Evolutionary conservation across 2,797 vertebrate species (phyloP).

Genomic region (Lagocephalus sceleratus): DNA sequence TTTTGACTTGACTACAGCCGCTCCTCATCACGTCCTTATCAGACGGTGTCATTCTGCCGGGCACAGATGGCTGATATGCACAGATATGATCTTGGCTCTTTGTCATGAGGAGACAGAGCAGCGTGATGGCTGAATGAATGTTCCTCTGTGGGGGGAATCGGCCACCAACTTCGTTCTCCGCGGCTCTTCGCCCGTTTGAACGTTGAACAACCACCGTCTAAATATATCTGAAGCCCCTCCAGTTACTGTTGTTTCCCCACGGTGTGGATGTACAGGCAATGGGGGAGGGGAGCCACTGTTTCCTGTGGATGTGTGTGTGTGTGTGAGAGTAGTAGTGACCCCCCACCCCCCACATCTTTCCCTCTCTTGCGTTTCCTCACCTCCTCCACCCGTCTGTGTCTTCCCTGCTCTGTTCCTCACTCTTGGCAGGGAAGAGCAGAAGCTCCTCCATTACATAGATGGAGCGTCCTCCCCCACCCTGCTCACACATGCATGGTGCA

Average conservation of each 20-base stretch:
- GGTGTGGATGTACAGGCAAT: conserved; percentile 43
- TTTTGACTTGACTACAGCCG: conserved; percentile 14
- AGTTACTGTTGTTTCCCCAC: conserved; percentile 47
- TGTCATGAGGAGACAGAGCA: conserved; percentile 17
- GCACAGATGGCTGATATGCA: conserved; percentile 12
- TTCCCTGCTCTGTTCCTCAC: conserved; percentile 43
- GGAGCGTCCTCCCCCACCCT: conserved; percentile 41
- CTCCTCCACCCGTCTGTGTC: conserved; percentile 44
- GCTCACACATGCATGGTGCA: conserved; percentile 8
- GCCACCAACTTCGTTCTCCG: background rate
- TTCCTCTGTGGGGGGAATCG: background rate
- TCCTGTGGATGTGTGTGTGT: conserved; percentile 45
- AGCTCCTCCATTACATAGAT: conserved; percentile 57
- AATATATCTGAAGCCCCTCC: conserved; percentile 33
- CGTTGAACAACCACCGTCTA: conserved; percentile 26
- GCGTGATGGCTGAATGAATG: conserved; percentile 14
- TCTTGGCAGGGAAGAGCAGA: conserved; percentile 61
- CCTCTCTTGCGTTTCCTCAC: conserved; percentile 29
- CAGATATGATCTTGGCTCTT: conserved; percentile 3
- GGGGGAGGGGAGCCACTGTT: conserved; percentile 67
- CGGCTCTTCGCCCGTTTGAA: conserved; percentile 23
- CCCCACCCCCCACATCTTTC: conserved; percentile 36
- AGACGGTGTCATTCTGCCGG: conserved; percentile 4
- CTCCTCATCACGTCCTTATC: conserved; percentile 4
- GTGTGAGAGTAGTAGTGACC: conserved; percentile 48